Evolutionary conservation across 2,113 vertebrate species (phyloP).

Genomic region (Arizona elegans): DNA sequence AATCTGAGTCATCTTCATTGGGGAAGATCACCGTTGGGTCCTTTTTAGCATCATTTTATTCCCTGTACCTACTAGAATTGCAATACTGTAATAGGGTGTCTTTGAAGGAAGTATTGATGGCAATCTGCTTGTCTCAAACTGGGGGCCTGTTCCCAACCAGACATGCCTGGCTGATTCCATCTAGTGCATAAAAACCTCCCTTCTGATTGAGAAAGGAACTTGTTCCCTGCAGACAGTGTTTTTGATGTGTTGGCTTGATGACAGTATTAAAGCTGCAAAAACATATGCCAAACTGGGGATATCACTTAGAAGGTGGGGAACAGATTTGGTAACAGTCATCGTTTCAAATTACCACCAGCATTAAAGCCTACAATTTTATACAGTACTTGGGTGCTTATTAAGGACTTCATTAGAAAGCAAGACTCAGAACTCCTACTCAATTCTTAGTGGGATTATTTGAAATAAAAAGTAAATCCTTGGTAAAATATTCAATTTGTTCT

Average conservation of each 20-base stretch:
- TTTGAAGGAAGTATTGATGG: background rate
- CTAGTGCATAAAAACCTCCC: background rate
- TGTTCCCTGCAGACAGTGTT: background rate
- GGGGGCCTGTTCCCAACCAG: background rate
- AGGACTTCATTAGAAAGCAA: background rate
- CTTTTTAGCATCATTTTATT: background rate
- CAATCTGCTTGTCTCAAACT: background rate
- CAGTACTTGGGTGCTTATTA: background rate
- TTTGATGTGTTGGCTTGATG: background rate
- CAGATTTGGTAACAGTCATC: background rate
- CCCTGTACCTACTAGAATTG: background rate
- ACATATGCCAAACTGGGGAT: background rate
- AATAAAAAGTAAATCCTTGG: background rate
- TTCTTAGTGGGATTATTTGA: background rate
- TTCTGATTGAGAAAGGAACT: background rate
- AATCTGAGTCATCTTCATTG: background rate
- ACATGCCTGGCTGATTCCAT: background rate
- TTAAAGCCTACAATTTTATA: background rate
- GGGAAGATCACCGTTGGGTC: background rate
- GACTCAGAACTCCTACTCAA: background rate
- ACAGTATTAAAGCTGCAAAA: background rate
- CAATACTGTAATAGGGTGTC: background rate
- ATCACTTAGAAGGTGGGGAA: background rate
- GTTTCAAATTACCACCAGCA: background rate
- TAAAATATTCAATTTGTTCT: background rate